Percentiles rank a stretch among this genome's conserved stretches.
These are phyloP conservation scores for Cheirogaleus major DNA, from an alignment of 2,797 vertebrate genomes.

Conservation along the genomic window DNA sequence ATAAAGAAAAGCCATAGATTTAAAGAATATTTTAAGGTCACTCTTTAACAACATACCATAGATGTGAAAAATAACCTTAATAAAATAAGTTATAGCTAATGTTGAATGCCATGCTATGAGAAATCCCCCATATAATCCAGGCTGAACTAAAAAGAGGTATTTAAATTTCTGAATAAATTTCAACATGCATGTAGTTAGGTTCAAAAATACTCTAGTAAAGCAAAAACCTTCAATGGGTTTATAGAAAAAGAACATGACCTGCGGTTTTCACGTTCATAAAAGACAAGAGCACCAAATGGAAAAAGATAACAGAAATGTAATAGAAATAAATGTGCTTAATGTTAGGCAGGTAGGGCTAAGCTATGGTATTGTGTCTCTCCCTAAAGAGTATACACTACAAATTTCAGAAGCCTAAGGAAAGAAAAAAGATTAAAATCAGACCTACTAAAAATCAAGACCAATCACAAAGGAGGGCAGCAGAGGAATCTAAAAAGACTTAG, in stretches of 20 bases:
- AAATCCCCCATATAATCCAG: not conserved
- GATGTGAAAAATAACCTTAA: conserved; percentile 2
- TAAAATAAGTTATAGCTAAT: not conserved
- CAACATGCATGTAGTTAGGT: not conserved
- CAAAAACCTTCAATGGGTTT: not conserved
- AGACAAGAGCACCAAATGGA: not conserved
- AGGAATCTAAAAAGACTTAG: not conserved
- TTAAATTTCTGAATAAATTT: conserved; percentile 39
- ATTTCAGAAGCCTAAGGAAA: not conserved
- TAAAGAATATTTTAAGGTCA: not conserved
- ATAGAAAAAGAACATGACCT: not conserved
- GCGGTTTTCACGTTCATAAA: not conserved
- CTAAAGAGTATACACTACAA: not conserved
- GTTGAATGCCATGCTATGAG: not conserved
- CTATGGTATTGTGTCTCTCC: not conserved
- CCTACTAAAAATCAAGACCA: conserved; percentile 7
- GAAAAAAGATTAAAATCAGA: not conserved
- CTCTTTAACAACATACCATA: not conserved
- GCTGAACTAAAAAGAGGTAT: not conserved
- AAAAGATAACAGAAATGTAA: not conserved
- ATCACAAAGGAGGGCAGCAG: not conserved
- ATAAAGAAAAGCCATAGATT: conserved; percentile 52
- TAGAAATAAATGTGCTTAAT: not conserved
- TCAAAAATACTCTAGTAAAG: not conserved
- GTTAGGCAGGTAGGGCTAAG: not conserved